Percentiles rank a stretch among this genome's conserved stretches.
These are phyloP conservation scores for Liopterus haemorrhoidalis DNA, from an alignment of 2,888 invertebrate species.

Conservation along the genomic window DNA sequence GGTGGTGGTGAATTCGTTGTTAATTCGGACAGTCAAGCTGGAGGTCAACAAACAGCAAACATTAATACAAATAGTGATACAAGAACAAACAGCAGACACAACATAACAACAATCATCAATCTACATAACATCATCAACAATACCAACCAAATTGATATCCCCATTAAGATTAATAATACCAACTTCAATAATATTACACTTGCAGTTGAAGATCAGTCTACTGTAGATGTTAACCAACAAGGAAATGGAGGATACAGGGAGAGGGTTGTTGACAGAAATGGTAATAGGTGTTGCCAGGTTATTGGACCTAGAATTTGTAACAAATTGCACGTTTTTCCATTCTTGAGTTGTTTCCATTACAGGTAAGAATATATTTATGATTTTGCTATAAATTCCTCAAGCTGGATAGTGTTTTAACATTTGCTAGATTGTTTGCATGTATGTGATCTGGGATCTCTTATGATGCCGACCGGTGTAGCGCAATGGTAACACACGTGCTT, in stretches of 20 bases:
- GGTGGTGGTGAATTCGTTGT: constrained; percentile 4
- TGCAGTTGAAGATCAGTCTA: constrained; percentile 18
- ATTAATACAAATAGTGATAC: constrained; percentile 4
- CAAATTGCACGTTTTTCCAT: constrained; percentile 35
- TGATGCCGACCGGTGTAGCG: too few species aligned
- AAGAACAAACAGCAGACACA: constrained; percentile 32
- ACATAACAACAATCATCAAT: constrained; percentile 45
- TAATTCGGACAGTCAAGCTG: too few species aligned
- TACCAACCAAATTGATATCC: constrained; percentile 44
- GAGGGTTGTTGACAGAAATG: constrained; percentile 1
- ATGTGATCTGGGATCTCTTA: too few species aligned
- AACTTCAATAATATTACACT: constrained; percentile 43
- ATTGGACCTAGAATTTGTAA: constrained; percentile 43
- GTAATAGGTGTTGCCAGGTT: constrained; percentile 40
- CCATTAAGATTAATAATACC: constrained; percentile 42
- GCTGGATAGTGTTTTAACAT: too few species aligned
- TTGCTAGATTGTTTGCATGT: too few species aligned
- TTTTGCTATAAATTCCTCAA: too few species aligned
- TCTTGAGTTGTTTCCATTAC: constrained; percentile 41
- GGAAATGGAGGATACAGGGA: neutral
- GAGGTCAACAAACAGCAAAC: constrained; percentile 1
- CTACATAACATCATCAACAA: constrained; percentile 44
- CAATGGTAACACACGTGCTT: too few species aligned
- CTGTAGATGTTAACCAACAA: constrained; percentile 6
- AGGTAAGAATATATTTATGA: constrained; percentile 34